Evolutionary conservation across 2,113 vertebrate genomes (phyloP).

Genomic region (Istiophorus platypterus): DNA sequence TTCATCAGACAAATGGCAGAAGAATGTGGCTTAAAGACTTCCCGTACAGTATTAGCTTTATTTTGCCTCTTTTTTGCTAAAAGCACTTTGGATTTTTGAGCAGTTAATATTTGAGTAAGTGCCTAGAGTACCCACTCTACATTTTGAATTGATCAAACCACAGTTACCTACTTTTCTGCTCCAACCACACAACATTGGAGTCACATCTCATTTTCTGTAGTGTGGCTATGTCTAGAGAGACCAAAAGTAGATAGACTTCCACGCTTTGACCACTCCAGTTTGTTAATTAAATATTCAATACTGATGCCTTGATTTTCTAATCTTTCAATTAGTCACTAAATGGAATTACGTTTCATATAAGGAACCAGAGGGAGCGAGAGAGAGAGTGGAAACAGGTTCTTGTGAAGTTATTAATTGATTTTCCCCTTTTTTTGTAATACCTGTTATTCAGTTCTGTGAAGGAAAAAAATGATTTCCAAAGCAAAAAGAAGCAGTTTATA

Average conservation of each 20-base stretch:
- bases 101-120: neutral
- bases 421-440: slow-evolving; percentile 6
- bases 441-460: neutral
- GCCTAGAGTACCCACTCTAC: no score
- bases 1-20: neutral
- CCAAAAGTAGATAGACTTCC: neutral
- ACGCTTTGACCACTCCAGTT: slow-evolving; percentile 11
- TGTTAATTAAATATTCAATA: slow-evolving; percentile 47
- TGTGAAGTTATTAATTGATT: slow-evolving; percentile 11
- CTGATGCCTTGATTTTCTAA: slow-evolving; percentile 30
- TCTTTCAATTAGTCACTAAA: slow-evolving; percentile 41
- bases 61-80: neutral
- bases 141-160: neutral
- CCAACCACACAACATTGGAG: neutral
- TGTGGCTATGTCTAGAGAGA: neutral
- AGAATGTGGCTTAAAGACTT: neutral
- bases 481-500: neutral
- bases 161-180: neutral
- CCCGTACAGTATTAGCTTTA: neutral
- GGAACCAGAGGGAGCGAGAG: neutral
- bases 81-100: neutral
- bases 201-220: neutral
- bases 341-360: slow-evolving; percentile 35
- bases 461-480: neutral
- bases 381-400: neutral